Base-by-base conservation (phyloP, 2,797 vertebrate genomes). In the Notolepis coatsorum region DNA sequence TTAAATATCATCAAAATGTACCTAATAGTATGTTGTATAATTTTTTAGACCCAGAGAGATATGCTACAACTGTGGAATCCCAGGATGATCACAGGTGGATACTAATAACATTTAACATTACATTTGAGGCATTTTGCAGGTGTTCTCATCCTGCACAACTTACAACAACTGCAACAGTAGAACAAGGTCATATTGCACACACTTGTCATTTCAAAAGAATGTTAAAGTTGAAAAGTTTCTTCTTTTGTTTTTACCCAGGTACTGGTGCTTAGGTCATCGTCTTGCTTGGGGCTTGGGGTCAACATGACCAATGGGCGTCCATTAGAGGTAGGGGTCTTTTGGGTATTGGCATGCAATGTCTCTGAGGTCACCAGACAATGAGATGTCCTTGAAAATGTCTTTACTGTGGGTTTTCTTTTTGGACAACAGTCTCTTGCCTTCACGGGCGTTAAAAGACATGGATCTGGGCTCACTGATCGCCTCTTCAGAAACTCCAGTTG, bases 401-500 rank as follows among this genome's bases (percentile, higher is more conserved):
- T 71, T 23, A 56, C 10, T 4, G 58, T 57, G 39, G 6, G 18
- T 30, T 61, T 77, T 39, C 20, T 70, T 61, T 63, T 57, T 1
- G 55, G 39, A 8, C 4, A 52, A 46, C n/a, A 42, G 33, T 71
- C 63, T 31, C 53, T 49, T 42, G 65, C 31, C 7, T 13, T 38
- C 47, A 57, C 3, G 57, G 78, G 68, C 59, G 65, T 70, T 9
- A 35, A 25, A 25, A 25, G 3, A 4, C 53, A 33, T 6, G 3
- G 25, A 31, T 78, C 86, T 21, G 86, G 83, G 62, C 82, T 90
- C 59, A 83, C 61, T 0, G 89, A 84, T 73, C 93, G 84, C 66
- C 92, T 88, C 75, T 76, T 92, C 30, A 83, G 74, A 63, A 93
- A 94, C 68, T 92, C 91, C 48, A 54, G 50, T n/a, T 93, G 90